Conservation (phyloP, 1,140 invertebrate species). For the Leptinotarsa lineolata region DNA sequence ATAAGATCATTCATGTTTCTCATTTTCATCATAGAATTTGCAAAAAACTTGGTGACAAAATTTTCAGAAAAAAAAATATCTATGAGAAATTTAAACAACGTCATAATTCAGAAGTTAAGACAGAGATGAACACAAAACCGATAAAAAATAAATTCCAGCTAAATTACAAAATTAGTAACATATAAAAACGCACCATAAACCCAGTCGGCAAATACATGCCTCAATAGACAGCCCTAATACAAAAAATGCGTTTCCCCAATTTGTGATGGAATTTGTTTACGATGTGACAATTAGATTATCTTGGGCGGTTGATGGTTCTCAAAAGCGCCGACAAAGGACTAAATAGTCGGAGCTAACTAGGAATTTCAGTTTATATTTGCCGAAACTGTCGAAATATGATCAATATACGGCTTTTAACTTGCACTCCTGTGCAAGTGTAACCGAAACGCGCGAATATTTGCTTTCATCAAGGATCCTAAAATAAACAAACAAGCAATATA, state of each 20-base stretch:
- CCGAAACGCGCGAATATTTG: neutral
- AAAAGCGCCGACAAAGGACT: conserved; percentile 44
- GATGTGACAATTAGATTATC: conserved; percentile 51
- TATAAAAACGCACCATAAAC: conserved; percentile 20
- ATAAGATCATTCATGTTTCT: no score
- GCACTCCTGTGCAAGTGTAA: neutral
- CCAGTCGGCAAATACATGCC: conserved; percentile 27
- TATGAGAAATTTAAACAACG: no score
- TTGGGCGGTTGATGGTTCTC: conserved; percentile 38
- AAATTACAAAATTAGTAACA: conserved; percentile 24
- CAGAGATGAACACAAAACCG: neutral
- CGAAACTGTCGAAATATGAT: conserved; percentile 24
- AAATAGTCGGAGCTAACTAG: conserved; percentile 43
- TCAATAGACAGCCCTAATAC: conserved; percentile 24
- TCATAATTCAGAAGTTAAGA: neutral
- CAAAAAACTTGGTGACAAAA: no score
- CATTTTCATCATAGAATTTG: no score
- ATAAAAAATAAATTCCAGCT: conserved; percentile 22
- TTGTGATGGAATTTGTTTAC: conserved; percentile 48
- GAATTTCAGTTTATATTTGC: conserved; percentile 32
- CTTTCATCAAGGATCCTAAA: neutral
- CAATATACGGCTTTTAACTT: conserved; percentile 9
- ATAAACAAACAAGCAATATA: conserved; percentile 10
- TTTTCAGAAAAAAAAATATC: no score
- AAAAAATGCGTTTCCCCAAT: conserved; percentile 43